Evolutionary conservation across 2,888 invertebrate genomes (phyloP).

Genomic region (Drosophila melanosoma): DNA sequence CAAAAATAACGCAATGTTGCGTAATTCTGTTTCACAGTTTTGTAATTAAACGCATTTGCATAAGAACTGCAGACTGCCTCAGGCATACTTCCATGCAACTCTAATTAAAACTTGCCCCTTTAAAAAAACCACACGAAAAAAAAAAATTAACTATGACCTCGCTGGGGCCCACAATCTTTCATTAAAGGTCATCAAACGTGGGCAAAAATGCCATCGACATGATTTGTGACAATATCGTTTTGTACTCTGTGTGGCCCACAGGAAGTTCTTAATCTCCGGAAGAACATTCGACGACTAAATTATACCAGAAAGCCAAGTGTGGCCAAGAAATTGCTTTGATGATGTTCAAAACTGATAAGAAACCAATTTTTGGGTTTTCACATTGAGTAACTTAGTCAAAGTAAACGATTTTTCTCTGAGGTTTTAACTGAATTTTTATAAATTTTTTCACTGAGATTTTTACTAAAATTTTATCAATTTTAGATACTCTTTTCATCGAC

Average conservation of each 20-base stretch:
- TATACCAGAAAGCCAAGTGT: not conserved
- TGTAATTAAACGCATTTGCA: constrained; percentile 84
- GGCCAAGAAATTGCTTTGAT: not conserved
- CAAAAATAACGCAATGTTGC: constrained; percentile 78
- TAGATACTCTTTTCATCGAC: not conserved
- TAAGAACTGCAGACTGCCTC: constrained; percentile 66
- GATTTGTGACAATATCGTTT: constrained; percentile 65
- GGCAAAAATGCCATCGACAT: constrained; percentile 28
- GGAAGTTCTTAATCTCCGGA: constrained; percentile 64
- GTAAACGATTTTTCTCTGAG: not conserved
- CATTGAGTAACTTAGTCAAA: too few species aligned
- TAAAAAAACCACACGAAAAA: not conserved
- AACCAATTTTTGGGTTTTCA: not conserved
- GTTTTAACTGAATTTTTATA: not conserved
- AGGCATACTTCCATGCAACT: constrained; percentile 76
- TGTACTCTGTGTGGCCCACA: constrained; percentile 57
- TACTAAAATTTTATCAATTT: not conserved
- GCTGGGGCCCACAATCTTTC: not conserved
- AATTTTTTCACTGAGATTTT: too few species aligned
- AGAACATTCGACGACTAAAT: constrained; percentile 17
- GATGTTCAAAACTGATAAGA: not conserved
- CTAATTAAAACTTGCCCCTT: constrained; percentile 65
- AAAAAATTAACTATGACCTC: constrained; percentile 29
- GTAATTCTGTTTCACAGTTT: constrained; percentile 82
- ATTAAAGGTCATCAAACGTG: constrained; percentile 80